Percentiles rank a stretch among this genome's conserved stretches.
These are phyloP conservation scores for Lasiommata megera DNA, from an alignment of 2,888 invertebrate species.

Conservation along the genomic window DNA sequence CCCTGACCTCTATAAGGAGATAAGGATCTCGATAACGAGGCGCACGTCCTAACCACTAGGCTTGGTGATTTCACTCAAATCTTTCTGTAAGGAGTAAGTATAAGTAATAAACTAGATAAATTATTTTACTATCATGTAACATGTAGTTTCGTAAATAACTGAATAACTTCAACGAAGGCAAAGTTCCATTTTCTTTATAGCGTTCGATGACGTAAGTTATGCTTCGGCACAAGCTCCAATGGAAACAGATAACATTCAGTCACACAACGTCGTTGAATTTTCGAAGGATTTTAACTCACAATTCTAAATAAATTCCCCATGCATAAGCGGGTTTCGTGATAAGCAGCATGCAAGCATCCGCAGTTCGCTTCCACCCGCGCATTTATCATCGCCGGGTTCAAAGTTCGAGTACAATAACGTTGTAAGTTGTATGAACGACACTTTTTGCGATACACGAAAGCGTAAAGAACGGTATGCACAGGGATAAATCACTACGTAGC, in stretches of 20 bases:
- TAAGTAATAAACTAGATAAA: too few species aligned
- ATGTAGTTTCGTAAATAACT: background rate
- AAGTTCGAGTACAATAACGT: slow-evolving; percentile 61
- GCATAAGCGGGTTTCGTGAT: slow-evolving; percentile 49
- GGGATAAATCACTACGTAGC: slow-evolving; percentile 23
- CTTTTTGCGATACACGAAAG: slow-evolving; percentile 32
- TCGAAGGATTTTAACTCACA: slow-evolving; percentile 34
- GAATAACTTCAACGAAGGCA: background rate
- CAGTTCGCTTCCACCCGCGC: slow-evolving; percentile 45
- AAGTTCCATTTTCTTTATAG: slow-evolving; percentile 16
- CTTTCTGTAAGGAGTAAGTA: too few species aligned
- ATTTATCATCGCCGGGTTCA: slow-evolving; percentile 66
- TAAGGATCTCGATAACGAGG: too few species aligned
- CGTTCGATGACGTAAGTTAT: slow-evolving; percentile 24
- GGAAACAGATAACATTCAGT: slow-evolving; percentile 33
- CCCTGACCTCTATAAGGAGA: too few species aligned
- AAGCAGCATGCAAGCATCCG: slow-evolving; percentile 57
- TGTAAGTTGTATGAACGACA: slow-evolving; percentile 41
- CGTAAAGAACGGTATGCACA: slow-evolving; percentile 27
- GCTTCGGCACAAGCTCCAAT: slow-evolving; percentile 25
- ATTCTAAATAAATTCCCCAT: slow-evolving; percentile 44
- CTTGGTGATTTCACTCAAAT: too few species aligned
- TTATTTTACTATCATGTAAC: too few species aligned
- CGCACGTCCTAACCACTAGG: too few species aligned
- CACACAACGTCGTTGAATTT: slow-evolving; percentile 29